A percentile compares a stretch with the other conserved stretches of the same genome.
Conservation (phyloP, 1,140 invertebrate species). For the Heterodera carotae region DNA sequence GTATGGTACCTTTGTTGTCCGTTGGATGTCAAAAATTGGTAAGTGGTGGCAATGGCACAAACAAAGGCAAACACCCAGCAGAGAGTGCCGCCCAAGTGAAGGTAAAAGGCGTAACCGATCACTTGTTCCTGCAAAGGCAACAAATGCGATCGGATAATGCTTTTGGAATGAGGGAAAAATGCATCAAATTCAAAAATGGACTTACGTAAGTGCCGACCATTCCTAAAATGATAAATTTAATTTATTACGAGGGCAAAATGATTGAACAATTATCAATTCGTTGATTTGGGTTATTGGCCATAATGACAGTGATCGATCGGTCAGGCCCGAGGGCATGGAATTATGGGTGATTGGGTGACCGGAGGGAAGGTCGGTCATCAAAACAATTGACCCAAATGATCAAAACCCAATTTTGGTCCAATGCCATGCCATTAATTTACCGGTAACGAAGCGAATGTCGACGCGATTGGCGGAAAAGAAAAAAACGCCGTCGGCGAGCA, state of each 20-base stretch:
- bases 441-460: slow-evolving; percentile 64
- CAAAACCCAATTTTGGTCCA: no score
- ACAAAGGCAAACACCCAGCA: slow-evolving; percentile 59
- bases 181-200: no score
- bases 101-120: slow-evolving; percentile 65
- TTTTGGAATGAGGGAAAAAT: not conserved
- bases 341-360: no score
- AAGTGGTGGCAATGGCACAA: slow-evolving; percentile 58
- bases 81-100: slow-evolving; percentile 62
- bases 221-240: slow-evolving; percentile 13
- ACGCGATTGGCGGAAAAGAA: slow-evolving; percentile 64
- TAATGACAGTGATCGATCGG: no score
- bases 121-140: slow-evolving; percentile 47
- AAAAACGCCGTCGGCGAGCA: slow-evolving; percentile 65
- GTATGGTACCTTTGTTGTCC: slow-evolving; percentile 37
- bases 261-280: no score
- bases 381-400: no score
- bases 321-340: no score
- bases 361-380: no score
- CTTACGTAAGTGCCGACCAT: slow-evolving; percentile 32
- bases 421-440: no score
- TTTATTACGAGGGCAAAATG: no score
- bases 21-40: slow-evolving; percentile 59
- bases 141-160: slow-evolving; percentile 7
- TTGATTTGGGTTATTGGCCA: no score